Conservation (phyloP, 1,140 invertebrate species). For the Drosophila navojoa region DNA sequence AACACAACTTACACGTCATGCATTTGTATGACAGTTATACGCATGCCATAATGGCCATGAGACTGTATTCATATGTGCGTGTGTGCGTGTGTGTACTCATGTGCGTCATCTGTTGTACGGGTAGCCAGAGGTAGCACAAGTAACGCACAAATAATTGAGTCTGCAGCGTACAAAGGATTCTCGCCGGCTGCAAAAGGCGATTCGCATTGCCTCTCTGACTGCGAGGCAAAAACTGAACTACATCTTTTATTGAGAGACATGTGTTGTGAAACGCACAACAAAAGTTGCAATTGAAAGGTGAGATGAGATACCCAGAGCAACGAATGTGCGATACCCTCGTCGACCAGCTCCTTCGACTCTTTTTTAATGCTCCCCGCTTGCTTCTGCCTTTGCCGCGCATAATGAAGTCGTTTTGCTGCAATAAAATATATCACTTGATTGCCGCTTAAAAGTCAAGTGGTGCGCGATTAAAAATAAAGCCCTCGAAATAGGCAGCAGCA, state of each 20-base stretch:
- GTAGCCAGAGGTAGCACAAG: slow-evolving; percentile 44
- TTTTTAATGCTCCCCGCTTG: background rate
- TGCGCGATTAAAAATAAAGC: slow-evolving; percentile 56
- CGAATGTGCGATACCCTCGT: slow-evolving; percentile 22
- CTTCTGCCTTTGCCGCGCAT: slow-evolving; percentile 4
- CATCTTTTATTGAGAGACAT: slow-evolving; percentile 62
- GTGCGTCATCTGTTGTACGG: background rate
- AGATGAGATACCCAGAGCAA: slow-evolving; percentile 6
- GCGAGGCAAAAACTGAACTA: slow-evolving; percentile 43
- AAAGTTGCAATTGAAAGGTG: slow-evolving; percentile 1
- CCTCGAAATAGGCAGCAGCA: slow-evolving; percentile 24
- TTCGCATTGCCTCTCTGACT: background rate
- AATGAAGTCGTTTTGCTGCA: slow-evolving; percentile 46
- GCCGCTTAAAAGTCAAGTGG: slow-evolving; percentile 41
- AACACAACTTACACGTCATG: slow-evolving; percentile 29
- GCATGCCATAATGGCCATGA: slow-evolving; percentile 44
- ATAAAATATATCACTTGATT: slow-evolving; percentile 49
- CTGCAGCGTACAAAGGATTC: slow-evolving; percentile 63
- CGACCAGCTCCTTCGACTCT: background rate
- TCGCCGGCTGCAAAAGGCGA: slow-evolving; percentile 7
- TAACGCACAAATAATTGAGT: slow-evolving; percentile 77
- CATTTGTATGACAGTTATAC: slow-evolving; percentile 38
- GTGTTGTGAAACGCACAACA: slow-evolving; percentile 35
- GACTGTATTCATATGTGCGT: slow-evolving; percentile 31
- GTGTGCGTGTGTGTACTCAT: background rate